Base-by-base conservation (phyloP, 2,113 vertebrate species). In the Cyphomyrus plagiostoma region DNA sequence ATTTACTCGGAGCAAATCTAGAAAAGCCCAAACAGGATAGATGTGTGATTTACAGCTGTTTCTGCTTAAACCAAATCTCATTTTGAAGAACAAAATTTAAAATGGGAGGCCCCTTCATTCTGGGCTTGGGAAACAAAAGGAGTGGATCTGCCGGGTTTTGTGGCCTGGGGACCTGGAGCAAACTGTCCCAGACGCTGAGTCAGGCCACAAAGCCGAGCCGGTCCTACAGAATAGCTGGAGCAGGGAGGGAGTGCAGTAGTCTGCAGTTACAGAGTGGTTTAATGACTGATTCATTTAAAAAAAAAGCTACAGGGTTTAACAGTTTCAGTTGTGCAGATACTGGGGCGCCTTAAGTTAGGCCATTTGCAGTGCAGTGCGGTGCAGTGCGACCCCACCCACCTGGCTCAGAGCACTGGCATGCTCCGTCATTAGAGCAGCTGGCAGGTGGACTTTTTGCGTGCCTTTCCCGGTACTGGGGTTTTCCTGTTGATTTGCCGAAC, bases 401-500 rank as follows among this genome's bases (percentile, higher is more conserved):
- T 98, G 97, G 96, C 96, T 97, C 96, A 97, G 96, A 97, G 96
- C 96, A 96, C 97, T 95, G 96, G 95, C 94, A 95, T 94, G 95
- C 94, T 94, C 93, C 92, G 95, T 91, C 94, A 97, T 97, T 97
- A 98, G 97, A 98, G 97, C 89, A 89, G 89, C 39, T 89, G 89
- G 95, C 97, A 98, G 15, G 96, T 97, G 23, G 96, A 96, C 96
- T 97, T 97, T 97, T 97, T 98, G 94, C 97, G 97, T 92, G 96
- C 94, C 94, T 97, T 98, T 93, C 97, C 97, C 93, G 96, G 97
- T 94, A 96, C 96, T 90, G 97, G 97, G 94, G 97, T 97, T 98
- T 97, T 97, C 96, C 97, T 97, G 96, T 98, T 98, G 96, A 98
- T 98, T 96, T 98, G 97, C 94, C 97, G 96, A 93, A 98, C 97